Conservation (phyloP, 2,113 vertebrate genomes). For the Hemibates koningsi region DNA sequence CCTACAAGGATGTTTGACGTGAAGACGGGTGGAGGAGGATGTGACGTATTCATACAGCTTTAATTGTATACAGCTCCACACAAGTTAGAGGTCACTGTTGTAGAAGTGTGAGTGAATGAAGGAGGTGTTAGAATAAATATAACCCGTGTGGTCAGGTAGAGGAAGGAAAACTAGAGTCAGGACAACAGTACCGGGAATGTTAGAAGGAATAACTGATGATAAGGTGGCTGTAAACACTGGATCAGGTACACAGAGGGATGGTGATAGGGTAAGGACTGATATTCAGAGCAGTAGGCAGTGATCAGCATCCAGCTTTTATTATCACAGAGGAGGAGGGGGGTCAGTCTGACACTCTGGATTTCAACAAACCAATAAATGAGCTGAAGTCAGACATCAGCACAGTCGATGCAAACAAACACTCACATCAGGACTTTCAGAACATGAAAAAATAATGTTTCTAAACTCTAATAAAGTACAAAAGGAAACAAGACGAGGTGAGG, state of each 20-base stretch:
- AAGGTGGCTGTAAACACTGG: not conserved
- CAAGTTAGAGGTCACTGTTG: fast-evolving
- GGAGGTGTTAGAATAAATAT: not conserved
- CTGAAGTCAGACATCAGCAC: not conserved
- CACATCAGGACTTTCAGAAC: not conserved
- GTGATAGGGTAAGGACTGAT: not conserved
- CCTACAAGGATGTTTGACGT: not conserved
- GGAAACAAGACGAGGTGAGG: not conserved
- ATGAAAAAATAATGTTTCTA: not conserved
- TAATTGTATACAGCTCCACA: not conserved
- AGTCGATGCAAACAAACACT: not conserved
- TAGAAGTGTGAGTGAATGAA: not conserved
- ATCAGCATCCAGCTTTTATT: not conserved
- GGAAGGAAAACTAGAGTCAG: not conserved
- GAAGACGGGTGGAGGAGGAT: not conserved
- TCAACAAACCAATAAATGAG: not conserved
- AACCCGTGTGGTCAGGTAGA: fast-evolving
- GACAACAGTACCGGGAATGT: not conserved
- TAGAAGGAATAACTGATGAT: not conserved
- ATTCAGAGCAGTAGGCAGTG: not conserved
- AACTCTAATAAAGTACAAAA: not conserved
- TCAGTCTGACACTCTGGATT: not conserved
- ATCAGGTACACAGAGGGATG: not conserved
- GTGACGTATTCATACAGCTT: not conserved
- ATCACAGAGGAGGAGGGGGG: not conserved